Conservation (phyloP, 2,113 vertebrate genomes). For the Burhinus bistriatus region DNA sequence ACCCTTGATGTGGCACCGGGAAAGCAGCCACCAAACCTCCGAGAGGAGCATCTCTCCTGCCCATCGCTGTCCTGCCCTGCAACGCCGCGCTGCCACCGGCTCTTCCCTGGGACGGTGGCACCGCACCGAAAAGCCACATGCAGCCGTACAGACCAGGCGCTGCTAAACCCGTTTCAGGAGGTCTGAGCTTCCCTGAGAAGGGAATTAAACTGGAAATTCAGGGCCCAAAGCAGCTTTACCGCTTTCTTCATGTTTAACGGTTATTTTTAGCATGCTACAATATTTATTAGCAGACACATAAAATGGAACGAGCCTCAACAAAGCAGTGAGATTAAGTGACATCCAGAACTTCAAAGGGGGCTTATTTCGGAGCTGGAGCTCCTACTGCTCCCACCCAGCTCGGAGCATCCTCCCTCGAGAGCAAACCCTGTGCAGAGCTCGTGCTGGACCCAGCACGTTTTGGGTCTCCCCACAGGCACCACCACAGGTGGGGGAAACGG, state of each 20-base stretch:
- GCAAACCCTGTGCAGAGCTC: neutral
- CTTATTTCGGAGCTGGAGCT: neutral
- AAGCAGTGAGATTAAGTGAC: neutral
- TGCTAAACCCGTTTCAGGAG: neutral
- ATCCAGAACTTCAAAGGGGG: constrained; percentile 34
- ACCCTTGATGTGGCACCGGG: neutral
- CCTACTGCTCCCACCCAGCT: neutral
- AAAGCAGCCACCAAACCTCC: neutral
- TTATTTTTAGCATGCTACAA: constrained; percentile 32
- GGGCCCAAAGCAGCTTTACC: neutral
- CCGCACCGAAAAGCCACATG: neutral
- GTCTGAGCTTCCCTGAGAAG: neutral
- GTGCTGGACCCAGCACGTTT: fast-evolving
- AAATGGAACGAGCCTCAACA: constrained; percentile 27
- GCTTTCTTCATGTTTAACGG: neutral
- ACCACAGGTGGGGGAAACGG: fast-evolving
- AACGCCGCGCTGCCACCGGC: neutral
- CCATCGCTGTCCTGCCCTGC: fast-evolving
- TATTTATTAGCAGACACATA: constrained; percentile 38
- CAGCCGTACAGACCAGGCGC: neutral
- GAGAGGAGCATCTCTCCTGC: fast-evolving
- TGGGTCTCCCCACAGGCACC: neutral
- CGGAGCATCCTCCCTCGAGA: neutral
- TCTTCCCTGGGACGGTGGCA: neutral
- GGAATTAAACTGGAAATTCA: constrained; percentile 4